These are phyloP conservation scores for Nyctibius grandis DNA, from an alignment of 2,797 vertebrate species.

Conservation along the genomic window DNA sequence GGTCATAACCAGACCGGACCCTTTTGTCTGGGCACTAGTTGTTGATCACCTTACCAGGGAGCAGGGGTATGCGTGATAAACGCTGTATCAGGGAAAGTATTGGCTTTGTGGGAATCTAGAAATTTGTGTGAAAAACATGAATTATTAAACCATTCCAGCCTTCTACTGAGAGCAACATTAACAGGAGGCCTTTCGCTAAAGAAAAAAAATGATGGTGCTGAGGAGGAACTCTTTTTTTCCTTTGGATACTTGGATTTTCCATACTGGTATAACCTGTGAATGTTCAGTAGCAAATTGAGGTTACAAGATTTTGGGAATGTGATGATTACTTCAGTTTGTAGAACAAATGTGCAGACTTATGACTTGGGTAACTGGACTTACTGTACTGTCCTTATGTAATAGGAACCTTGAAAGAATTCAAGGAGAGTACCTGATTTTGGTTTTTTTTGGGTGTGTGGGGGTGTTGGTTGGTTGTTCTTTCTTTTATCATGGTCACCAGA, in stretches of 20 bases:
- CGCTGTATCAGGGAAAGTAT: background rate
- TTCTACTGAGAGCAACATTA: background rate
- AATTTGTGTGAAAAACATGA: background rate
- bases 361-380: background rate
- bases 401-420: background rate
- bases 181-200: background rate
- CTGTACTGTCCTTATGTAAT: background rate
- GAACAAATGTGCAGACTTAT: background rate
- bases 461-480: background rate
- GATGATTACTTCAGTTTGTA: background rate
- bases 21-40: background rate
- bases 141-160: background rate
- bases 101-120: background rate
- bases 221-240: background rate
- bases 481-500: background rate
- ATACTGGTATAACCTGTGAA: background rate
- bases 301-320: background rate
- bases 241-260: background rate
- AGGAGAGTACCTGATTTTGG: background rate
- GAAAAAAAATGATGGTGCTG: rapidly evolving
- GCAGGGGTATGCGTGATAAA: background rate
- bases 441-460: background rate
- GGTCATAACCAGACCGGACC: background rate
- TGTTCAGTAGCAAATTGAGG: background rate
- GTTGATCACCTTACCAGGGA: background rate